These are phyloP conservation scores for Archilochus colubris DNA, from an alignment of 2,113 vertebrate species.

Conservation along the genomic window DNA sequence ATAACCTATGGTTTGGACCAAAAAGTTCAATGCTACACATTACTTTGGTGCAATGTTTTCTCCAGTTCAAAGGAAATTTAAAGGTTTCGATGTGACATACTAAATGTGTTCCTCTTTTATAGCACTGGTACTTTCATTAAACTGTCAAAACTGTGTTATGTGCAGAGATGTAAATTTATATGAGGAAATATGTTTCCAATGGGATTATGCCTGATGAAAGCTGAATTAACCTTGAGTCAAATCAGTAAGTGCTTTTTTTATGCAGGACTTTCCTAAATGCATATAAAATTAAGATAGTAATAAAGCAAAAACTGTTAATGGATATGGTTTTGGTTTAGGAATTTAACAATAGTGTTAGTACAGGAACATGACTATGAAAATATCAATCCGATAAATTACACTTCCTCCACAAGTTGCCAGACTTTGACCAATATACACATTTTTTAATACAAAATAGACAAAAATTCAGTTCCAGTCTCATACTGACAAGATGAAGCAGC, in stretches of 20 bases:
- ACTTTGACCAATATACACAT: neutral
- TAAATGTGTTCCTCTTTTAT: neutral
- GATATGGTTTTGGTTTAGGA: neutral
- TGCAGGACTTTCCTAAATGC: neutral
- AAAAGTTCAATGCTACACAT: constrained; percentile 29
- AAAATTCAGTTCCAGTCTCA: neutral
- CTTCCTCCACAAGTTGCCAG: neutral
- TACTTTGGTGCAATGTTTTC: constrained; percentile 17
- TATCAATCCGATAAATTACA: neutral
- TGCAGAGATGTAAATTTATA: constrained; percentile 9
- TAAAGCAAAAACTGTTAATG: neutral
- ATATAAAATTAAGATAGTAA: neutral
- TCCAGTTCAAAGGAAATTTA: constrained; percentile 48
- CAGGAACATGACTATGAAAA: neutral
- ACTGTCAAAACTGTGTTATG: constrained; percentile 14
- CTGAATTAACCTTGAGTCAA: constrained; percentile 47
- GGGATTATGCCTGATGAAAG: constrained; percentile 34
- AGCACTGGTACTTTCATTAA: constrained; percentile 53
- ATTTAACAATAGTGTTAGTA: neutral
- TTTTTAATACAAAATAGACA: neutral
- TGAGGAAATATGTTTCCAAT: constrained; percentile 36
- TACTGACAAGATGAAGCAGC: neutral
- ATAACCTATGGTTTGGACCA: constrained; percentile 18
- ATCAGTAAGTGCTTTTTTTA: neutral
- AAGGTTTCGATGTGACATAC: constrained; percentile 42